Base-by-base conservation (phyloP, 2,113 vertebrate species). In the Cyrtonyx montezumae region DNA sequence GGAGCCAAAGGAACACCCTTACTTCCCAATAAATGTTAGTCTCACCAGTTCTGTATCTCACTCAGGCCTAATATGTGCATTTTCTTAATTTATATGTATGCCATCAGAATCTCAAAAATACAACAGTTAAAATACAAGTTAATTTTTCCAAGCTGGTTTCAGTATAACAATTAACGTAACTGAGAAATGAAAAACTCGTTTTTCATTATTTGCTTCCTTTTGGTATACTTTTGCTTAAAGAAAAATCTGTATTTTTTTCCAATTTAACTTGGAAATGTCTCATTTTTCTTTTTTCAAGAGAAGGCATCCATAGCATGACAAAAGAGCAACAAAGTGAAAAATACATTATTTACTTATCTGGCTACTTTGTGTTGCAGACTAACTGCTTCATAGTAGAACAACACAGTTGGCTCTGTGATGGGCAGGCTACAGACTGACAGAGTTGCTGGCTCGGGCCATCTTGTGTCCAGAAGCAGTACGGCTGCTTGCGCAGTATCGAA, bases 371-470 rank as follows among this genome's bases (percentile, higher is more conserved):
- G 36, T 63, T 84, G 49, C 45, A 7, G 61, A 77, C 70, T 30
- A 73, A 9, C 13, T 70, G 59, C 59, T 79, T 91, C 68, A 34
- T 42, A 69, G 73, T 9, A 42, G 53, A 77, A 67, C 0, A 1
- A 51, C 6, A 28, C 1, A 87, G 67, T 79, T 74, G 82, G 71
- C 81, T 76, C n/a, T 84, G 73, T 10, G 6, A 17, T 1, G 21
- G 78, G 58, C 78, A 69, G 65, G 62, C 78, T 79, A 56, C 21
- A 22, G 8, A 42, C 28, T 16, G 63, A 45, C 71, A 83, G 75
- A 73, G 76, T 68, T 91, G 82, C 1, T 85, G 93, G 87, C 91
- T 95, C 75, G 0, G 79, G 84, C 90, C 91, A 94, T 77, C 91
- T 80, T 83, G 93, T 46, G 82, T 96, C 85, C 82, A 94, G 82